Percentiles rank a stretch among this genome's conserved stretches.
Evolutionary conservation across 2,888 invertebrate genomes (phyloP).

Genomic region (Lasioglossum villosulum): DNA sequence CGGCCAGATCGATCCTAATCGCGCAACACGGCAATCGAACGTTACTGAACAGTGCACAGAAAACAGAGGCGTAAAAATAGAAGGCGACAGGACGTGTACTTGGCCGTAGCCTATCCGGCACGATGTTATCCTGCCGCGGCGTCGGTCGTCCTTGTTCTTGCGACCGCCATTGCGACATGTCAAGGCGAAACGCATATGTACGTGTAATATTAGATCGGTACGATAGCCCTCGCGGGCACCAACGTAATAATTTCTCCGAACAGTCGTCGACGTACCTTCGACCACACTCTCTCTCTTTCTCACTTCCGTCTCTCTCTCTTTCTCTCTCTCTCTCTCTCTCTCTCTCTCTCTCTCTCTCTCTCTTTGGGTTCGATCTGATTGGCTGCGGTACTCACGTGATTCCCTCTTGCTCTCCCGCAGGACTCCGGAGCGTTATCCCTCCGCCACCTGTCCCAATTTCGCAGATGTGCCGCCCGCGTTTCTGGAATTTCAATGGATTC

Average conservation of each 20-base stretch:
- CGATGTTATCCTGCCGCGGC: slow-evolving; percentile 73
- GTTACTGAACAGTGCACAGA: slow-evolving; percentile 52
- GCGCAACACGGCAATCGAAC: slow-evolving; percentile 61
- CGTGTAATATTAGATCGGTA: slow-evolving; percentile 66
- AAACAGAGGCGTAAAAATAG: slow-evolving; percentile 67
- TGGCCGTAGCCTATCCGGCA: slow-evolving; percentile 71
- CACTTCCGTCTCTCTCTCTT: not conserved
- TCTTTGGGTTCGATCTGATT: not conserved
- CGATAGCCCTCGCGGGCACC: slow-evolving; percentile 52
- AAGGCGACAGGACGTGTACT: slow-evolving; percentile 63
- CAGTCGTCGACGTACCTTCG: slow-evolving; percentile 7
- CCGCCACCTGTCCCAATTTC: slow-evolving; percentile 13
- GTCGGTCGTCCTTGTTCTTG: slow-evolving; percentile 75
- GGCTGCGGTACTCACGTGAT: slow-evolving; percentile 8
- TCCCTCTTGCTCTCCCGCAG: slow-evolving; percentile 11
- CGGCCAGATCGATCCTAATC: slow-evolving; percentile 66
- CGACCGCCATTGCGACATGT: slow-evolving; percentile 75
- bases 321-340: not conserved
- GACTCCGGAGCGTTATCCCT: not conserved
- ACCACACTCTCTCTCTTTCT: not conserved
- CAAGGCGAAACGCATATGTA: slow-evolving; percentile 75
- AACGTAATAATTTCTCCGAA: slow-evolving; percentile 54
- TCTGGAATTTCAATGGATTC: slow-evolving; percentile 5
- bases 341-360: not conserved
- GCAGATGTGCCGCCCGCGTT: not conserved